Evolutionary conservation across 1,140 invertebrate genomes (phyloP).

Genomic region (Calosoma granatense): DNA sequence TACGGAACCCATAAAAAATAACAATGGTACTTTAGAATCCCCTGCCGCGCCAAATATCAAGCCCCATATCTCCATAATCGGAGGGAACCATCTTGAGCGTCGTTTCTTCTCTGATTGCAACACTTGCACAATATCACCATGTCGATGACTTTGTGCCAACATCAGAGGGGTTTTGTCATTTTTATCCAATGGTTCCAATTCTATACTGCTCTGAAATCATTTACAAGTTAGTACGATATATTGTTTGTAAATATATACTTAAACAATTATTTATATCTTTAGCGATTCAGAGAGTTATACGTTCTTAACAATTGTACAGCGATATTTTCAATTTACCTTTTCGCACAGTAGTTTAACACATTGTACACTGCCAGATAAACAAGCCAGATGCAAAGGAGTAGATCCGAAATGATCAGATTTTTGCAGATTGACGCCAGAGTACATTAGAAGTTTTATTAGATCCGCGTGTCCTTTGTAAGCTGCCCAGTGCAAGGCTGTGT

Average conservation of each 20-base stretch:
- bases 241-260: neutral
- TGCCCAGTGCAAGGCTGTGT: conserved; percentile 87
- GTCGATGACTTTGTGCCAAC: conserved; percentile 76
- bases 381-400: conserved; percentile 86
- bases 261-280: no score
- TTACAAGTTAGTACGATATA: conserved; percentile 8
- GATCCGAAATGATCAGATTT: conserved; percentile 89
- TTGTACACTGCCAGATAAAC: conserved; percentile 72
- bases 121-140: conserved; percentile 71
- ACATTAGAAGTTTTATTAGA: conserved; percentile 77
- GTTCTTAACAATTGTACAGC: conserved; percentile 5
- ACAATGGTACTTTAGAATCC: conserved; percentile 75
- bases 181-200: conserved; percentile 75
- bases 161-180: conserved; percentile 85
- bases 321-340: conserved; percentile 46
- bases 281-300: no score
- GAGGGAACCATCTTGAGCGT: conserved; percentile 72
- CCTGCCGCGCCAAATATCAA: conserved; percentile 81
- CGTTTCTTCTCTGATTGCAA: conserved; percentile 70
- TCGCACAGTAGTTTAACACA: conserved; percentile 76
- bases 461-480: conserved; percentile 87
- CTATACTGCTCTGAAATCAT: conserved; percentile 60
- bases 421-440: conserved; percentile 77
- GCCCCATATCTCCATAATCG: conserved; percentile 79
- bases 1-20: conserved; percentile 77